A percentile compares a stretch with the other conserved stretches of the same genome.
Conservation (phyloP, 1,140 invertebrate species). For the Eulimnadia texana region DNA sequence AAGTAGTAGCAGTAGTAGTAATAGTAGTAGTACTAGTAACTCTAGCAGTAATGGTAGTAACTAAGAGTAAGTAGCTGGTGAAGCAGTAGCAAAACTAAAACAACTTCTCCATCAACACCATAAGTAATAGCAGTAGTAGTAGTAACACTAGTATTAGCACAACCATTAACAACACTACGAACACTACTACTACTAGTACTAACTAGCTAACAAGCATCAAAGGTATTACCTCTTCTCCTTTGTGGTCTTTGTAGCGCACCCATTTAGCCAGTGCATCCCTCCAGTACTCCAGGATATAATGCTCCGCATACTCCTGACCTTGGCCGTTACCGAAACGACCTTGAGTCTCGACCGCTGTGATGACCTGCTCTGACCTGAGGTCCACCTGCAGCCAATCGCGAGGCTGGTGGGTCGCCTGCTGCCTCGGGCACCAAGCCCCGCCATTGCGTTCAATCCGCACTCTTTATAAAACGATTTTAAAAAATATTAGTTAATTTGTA, state of each 20-base stretch:
- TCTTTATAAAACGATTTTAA: conserved; percentile 40
- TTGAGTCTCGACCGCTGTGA: conserved; percentile 72
- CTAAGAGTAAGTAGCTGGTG: too few species aligned
- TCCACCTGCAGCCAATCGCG: conserved; percentile 82
- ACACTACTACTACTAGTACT: too few species aligned
- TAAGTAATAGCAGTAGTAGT: too few species aligned
- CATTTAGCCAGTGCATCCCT: conserved; percentile 59
- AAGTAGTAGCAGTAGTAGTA: too few species aligned
- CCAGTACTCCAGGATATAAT: conserved; percentile 85
- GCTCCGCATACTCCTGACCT: conserved; percentile 78
- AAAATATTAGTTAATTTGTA: too few species aligned
- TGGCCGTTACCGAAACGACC: conserved; percentile 86
- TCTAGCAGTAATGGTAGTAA: too few species aligned
- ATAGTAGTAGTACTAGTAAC: too few species aligned
- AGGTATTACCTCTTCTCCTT: conserved; percentile 58
- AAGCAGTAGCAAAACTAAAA: too few species aligned
- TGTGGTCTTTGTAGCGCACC: conserved; percentile 58
- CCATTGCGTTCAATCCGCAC: conserved; percentile 72
- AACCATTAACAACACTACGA: too few species aligned
- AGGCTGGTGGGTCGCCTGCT: conserved; percentile 66
- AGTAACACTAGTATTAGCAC: too few species aligned
- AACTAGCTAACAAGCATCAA: too few species aligned
- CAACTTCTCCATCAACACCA: too few species aligned
- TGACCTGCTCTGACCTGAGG: conserved; percentile 54
- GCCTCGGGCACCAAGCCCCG: conserved; percentile 89